Evolutionary conservation across 2,888 invertebrate genomes (phyloP).

Genomic region (Agriopis aurantiaria): DNA sequence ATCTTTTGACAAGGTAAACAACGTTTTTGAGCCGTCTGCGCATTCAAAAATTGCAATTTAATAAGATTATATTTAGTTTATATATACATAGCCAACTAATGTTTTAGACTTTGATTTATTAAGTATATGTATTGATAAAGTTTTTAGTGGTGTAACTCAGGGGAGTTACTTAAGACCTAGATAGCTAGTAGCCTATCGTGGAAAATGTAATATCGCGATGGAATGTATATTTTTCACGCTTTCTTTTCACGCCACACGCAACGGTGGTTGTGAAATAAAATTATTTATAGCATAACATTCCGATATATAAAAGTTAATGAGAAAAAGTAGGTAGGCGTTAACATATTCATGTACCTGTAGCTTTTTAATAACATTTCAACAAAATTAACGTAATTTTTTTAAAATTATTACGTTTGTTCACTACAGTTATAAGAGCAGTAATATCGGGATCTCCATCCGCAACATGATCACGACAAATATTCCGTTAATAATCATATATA

Average conservation of each 20-base stretch:
- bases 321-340: not conserved
- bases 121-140: not conserved
- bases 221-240: slow-evolving; percentile 35
- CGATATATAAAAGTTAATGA: slow-evolving; percentile 6
- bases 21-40: slow-evolving; percentile 9
- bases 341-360: not conserved
- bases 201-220: slow-evolving; percentile 3
- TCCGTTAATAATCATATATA: no score
- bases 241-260: slow-evolving; percentile 26
- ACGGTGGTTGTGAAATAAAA: slow-evolving; percentile 16
- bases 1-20: slow-evolving; percentile 35
- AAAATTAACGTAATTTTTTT: no score
- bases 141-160: slow-evolving; percentile 11
- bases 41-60: slow-evolving; percentile 3
- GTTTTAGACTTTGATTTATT: not conserved
- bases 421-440: no score
- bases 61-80: not conserved
- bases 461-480: no score
- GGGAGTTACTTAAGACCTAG: slow-evolving; percentile 10
- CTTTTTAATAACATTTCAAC: not conserved
- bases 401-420: no score
- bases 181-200: slow-evolving; percentile 6
- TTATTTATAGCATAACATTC: slow-evolving; percentile 21
- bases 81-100: slow-evolving; percentile 2
- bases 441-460: no score